Base-by-base conservation (phyloP, 2,113 vertebrate genomes). In the Macrotis lagotis region DNA sequence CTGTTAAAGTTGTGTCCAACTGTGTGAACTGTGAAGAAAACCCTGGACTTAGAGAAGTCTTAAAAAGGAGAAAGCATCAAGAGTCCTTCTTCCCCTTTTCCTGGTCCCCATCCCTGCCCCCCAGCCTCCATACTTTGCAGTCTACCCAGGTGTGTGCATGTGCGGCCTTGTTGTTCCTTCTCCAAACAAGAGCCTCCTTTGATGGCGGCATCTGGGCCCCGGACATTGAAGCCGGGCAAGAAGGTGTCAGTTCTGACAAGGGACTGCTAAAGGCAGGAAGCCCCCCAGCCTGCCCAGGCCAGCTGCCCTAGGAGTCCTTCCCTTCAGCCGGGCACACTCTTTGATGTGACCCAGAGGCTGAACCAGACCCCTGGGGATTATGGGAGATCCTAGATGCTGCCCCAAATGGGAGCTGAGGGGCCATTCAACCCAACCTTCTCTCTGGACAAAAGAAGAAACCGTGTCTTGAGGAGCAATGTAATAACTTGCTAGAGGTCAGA, bases 251-350 rank as follows among this genome's bases (percentile, higher is more conserved):
- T 83, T 83, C 66, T 83, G 66, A 83, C 66, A 83, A 44, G 66
- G 66, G 37, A 7, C 66, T 83, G 66, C 66, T 83, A 83, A 66
- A 83, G 66, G 66, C 37, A 83, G n/a, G 66, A 83, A 83, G 66
- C 37, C 66, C 37, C 66, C 66, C 66, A 74, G 59, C 59, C 59
- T 37, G 89, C 50, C 31, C 93, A 90, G 95, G 94, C 10, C 95
- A 92, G 2, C 10, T 48, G 95, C 37, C 28, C 96, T 12, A 0
- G 53, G 26, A 2, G 48, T 51, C 88, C 89, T 55, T 52, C 24
- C 28, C 44, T 59, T 9, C 2, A 2, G 26, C 53, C 9, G 9
- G 1, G 9, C 26, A 28, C 19, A 16, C 37, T n/a, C 66, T 83
- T 83, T 83, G 66, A 83, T 83, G 66, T 83, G 37, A 16, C 66